Conservation (phyloP, 2,797 vertebrate species). For the Labeo calbasu region DNA sequence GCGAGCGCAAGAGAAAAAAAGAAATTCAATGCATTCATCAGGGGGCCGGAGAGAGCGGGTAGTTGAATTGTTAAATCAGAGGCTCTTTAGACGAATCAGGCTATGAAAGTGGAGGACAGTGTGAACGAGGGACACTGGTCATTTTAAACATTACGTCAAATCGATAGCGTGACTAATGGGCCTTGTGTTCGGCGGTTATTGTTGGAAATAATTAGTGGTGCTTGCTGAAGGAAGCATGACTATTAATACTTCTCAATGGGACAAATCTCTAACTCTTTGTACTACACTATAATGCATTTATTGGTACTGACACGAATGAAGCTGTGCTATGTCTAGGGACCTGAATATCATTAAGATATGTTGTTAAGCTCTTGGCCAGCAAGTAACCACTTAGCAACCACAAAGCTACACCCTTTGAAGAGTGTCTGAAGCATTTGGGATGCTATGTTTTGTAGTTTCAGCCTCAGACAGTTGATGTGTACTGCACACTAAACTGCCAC, state of each 20-base stretch:
- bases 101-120: slow-evolving; percentile 4
- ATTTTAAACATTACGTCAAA: slow-evolving; percentile 21
- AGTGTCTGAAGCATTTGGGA: background rate
- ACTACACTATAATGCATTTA: background rate
- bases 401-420: background rate
- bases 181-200: background rate
- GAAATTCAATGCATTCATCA: slow-evolving; percentile 32
- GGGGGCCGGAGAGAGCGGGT: background rate
- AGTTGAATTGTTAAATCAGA: slow-evolving; percentile 31
- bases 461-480: background rate
- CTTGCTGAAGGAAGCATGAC: background rate
- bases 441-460: background rate
- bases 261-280: background rate
- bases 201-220: slow-evolving; percentile 31
- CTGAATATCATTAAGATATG: background rate
- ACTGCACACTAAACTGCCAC: background rate
- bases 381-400: slow-evolving; percentile 2
- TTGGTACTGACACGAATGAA: background rate
- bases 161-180: slow-evolving; percentile 13
- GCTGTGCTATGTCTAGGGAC: background rate
- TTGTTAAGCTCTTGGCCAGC: background rate
- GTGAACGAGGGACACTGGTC: slow-evolving; percentile 5
- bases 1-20: slow-evolving; percentile 13
- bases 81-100: slow-evolving; percentile 26
- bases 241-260: slow-evolving; percentile 5